These are phyloP conservation scores for Haemorhous mexicanus DNA, from an alignment of 2,113 vertebrate species.

Conservation along the genomic window DNA sequence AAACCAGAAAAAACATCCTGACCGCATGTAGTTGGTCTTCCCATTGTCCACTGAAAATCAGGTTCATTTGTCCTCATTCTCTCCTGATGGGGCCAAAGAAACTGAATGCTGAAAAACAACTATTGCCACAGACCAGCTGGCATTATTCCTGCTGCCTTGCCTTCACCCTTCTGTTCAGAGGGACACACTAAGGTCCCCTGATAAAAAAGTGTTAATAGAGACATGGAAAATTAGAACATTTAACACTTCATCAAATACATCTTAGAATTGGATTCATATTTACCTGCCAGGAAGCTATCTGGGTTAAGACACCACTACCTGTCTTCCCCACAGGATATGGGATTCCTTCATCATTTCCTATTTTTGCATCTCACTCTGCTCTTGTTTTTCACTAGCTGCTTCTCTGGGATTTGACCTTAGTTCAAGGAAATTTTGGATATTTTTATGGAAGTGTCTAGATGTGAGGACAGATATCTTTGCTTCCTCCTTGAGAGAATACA, in stretches of 20 bases:
- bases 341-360: not conserved
- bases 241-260: not conserved
- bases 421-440: not conserved
- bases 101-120: not conserved
- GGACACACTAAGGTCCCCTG: not conserved
- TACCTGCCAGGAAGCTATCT: not conserved
- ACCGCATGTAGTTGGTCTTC: not conserved
- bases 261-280: not conserved
- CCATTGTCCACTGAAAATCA: not conserved
- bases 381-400: not conserved
- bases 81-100: not conserved
- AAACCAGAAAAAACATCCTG: not conserved
- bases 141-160: not conserved
- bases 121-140: not conserved
- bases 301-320: not conserved
- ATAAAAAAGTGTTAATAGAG: not conserved
- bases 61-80: not conserved
- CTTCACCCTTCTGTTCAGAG: not conserved
- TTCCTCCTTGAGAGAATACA: not conserved
- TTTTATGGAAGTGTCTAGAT: not conserved
- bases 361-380: not conserved
- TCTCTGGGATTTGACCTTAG: not conserved
- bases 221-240: not conserved
- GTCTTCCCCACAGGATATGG: not conserved
- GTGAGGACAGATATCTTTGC: not conserved